Evolutionary conservation across 2,113 vertebrate species (phyloP).

Genomic region (Centropus unirufus): DNA sequence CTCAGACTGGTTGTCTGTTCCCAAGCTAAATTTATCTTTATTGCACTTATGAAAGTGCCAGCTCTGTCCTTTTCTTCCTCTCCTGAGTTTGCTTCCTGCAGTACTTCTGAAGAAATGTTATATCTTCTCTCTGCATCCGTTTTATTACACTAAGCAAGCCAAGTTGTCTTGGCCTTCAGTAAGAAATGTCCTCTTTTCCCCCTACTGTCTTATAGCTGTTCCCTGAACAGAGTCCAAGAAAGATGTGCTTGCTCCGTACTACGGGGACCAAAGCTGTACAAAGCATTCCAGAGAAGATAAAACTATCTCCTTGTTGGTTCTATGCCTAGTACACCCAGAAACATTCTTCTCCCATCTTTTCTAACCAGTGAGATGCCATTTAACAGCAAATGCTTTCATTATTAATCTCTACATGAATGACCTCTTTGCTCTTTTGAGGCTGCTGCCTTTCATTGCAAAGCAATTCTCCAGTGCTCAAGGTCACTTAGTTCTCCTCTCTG

Average conservation of each 20-base stretch:
- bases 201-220: not conserved
- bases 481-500: not conserved
- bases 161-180: constrained; percentile 22
- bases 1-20: not conserved
- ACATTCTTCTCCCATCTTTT: not conserved
- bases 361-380: not conserved
- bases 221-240: constrained; percentile 21
- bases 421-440: not conserved
- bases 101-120: not conserved
- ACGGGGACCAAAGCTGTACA: not conserved
- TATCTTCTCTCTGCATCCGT: not conserved
- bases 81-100: constrained; percentile 19
- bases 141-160: constrained; percentile 5
- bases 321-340: not conserved
- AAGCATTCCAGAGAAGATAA: not conserved
- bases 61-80: constrained; percentile 36
- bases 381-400: not conserved
- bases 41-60: constrained; percentile 10
- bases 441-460: not conserved
- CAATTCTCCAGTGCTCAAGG: not conserved
- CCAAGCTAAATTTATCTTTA: constrained; percentile 37
- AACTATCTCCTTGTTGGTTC: not conserved
- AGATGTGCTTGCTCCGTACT: not conserved
- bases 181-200: constrained; percentile 1
- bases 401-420: not conserved